These are phyloP conservation scores for Cavia aperea DNA, from an alignment of 2,113 vertebrate genomes.

Conservation along the genomic window DNA sequence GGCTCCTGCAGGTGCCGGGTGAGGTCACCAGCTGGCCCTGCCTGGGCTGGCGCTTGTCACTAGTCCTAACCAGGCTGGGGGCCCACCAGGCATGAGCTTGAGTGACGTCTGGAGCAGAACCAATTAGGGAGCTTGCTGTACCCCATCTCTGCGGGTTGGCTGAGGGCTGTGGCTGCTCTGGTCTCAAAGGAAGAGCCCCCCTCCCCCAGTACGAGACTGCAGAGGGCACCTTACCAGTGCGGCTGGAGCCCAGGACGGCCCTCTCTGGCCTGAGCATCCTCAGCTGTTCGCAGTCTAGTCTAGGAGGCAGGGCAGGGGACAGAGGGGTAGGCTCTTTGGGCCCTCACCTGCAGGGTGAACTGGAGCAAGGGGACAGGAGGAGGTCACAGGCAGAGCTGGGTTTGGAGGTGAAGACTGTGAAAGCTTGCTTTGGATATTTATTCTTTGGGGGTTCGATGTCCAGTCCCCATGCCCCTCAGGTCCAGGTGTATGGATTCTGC, in stretches of 20 bases:
- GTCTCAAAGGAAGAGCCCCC: not conserved
- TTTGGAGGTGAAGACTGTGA: not conserved
- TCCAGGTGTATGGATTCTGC: not conserved
- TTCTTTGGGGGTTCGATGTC: not conserved
- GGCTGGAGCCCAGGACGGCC: not conserved
- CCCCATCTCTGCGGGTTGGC: not conserved
- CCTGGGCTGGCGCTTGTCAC: not conserved
- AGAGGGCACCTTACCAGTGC: too few species aligned
- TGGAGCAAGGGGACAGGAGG: rapidly evolving
- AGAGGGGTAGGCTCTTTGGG: not conserved
- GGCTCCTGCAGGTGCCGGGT: rapidly evolving
- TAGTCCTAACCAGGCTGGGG: not conserved
- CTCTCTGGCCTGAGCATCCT: not conserved
- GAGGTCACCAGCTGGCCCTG: not conserved
- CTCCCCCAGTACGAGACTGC: too few species aligned
- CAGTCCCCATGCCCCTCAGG: not conserved
- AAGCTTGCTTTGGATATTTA: not conserved
- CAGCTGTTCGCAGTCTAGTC: not conserved
- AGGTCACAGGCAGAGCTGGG: too few species aligned
- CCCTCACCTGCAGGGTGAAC: not conserved
- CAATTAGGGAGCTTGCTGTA: conserved; percentile 16
- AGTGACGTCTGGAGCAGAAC: conserved; percentile 16
- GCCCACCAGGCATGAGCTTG: not conserved
- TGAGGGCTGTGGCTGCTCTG: not conserved
- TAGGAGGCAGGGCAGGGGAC: not conserved